These are phyloP conservation scores for Pachyuromys duprasi DNA, from an alignment of 2,797 vertebrate species.

Conservation along the genomic window DNA sequence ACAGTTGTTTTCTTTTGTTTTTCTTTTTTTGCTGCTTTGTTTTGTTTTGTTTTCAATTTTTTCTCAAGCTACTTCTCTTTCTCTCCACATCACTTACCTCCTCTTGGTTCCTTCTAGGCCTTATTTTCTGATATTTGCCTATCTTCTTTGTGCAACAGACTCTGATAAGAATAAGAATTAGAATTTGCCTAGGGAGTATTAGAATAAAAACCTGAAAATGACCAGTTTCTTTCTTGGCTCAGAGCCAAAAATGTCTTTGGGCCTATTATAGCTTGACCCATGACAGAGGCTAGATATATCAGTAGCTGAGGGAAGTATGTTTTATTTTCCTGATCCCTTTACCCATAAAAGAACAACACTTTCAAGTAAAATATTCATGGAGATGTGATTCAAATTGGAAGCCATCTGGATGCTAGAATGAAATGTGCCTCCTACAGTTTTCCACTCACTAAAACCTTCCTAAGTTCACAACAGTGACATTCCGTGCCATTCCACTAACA, in stretches of 20 bases:
- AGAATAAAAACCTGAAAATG: neutral
- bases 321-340: neutral
- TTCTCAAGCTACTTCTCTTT: neutral
- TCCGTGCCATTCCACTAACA: neutral
- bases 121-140: neutral
- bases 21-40: neutral
- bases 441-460: neutral
- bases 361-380: neutral
- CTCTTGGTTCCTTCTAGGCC: neutral
- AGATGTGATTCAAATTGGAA: neutral
- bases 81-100: neutral
- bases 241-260: neutral
- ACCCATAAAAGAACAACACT: neutral
- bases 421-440: neutral
- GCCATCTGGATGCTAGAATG: neutral
- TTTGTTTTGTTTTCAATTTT: neutral
- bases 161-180: neutral
- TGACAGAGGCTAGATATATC: too few relatives aligned
- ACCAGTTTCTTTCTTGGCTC: neutral
- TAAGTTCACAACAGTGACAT: neutral
- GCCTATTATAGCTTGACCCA: neutral
- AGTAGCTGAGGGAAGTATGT: neutral
- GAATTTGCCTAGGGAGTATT: neutral
- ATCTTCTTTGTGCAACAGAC: neutral
- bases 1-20: neutral